phyloP scores from a whole-genome alignment of 2,797 vertebrate genomes.

The Lepilemur ruficaudatus region DNA sequence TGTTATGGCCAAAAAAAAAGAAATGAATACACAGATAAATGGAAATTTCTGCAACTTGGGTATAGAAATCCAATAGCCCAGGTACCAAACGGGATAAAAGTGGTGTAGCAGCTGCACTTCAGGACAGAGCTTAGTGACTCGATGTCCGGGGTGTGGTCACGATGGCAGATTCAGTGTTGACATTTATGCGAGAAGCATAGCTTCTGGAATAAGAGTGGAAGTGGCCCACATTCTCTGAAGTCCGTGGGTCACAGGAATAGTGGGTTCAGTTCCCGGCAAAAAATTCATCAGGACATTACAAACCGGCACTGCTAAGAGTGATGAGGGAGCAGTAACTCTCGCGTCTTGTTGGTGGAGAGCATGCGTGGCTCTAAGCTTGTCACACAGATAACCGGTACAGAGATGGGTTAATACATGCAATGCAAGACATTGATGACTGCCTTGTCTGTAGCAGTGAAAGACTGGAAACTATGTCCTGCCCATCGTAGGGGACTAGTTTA shows the following conservation, averaged over 20 bases:
- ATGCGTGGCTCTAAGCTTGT: background rate
- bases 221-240: background rate
- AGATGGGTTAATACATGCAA: background rate
- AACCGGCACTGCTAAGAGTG: background rate
- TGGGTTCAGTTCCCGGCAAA: background rate
- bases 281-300: background rate
- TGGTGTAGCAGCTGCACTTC: background rate
- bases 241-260: background rate
- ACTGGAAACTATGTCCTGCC: too few relatives aligned
- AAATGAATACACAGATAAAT: background rate
- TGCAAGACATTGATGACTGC: background rate
- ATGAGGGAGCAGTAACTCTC: background rate
- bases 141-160: background rate
- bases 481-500: background rate
- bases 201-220: background rate
- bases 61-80: background rate
- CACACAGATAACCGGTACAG: background rate
- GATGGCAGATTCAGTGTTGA: background rate
- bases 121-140: background rate
- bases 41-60: background rate
- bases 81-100: background rate
- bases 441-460: background rate
- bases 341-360: fast-evolving
- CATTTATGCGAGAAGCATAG: background rate
- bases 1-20: background rate